Base-by-base conservation (phyloP, 2,888 invertebrate genomes). In the Rhogogaster chlorosoma region DNA sequence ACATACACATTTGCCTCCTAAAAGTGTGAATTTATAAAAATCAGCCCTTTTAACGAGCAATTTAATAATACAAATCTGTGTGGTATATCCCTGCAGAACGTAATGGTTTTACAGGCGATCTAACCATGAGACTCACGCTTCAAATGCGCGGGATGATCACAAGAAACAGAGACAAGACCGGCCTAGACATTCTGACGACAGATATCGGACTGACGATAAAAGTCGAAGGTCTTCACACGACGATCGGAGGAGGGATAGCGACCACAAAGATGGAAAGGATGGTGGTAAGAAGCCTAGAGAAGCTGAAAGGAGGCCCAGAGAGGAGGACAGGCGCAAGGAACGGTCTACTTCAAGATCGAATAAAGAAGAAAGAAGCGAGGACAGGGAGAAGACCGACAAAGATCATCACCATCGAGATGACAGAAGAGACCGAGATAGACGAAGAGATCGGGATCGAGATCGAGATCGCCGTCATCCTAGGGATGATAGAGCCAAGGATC, bases 41-140 rank as follows among this genome's bases (percentile, higher is more conserved):
- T 70, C 53, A 22, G 45, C 15, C 42, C 75, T 84, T 36, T 83
- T 29, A 73, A 57, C 87, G 89, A 90, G 87, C 89, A 90, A 88
- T 91, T 90, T 93, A 93, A 93, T 93, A 93, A 93, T 92, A 91
- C 91, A 91, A 92, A 93, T 93, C 93, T 93, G 93, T 92, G 91
- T 93, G 93, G 93, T 93, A 91, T 91, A 93, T 90, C 93, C 92
- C 93, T 93, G 93, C 93, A 93, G 93, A 93, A 93, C 92, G 92
- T 93, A 93, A 93, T 93, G 91, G 90, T 93, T 93, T 93, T 93
- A 93, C 93, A 93, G 93, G 93, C 91, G 91, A 91, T 84, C 90
- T 88, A 92, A 92, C 87, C 88, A 91, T 87, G 92, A 92, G 84
- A 90, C 90, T 85, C 89, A 91, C 84, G 87, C 92, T 82, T 88